Evolutionary conservation across 2,888 invertebrate genomes (phyloP).

Genomic region (Tetanocera ferruginea): DNA sequence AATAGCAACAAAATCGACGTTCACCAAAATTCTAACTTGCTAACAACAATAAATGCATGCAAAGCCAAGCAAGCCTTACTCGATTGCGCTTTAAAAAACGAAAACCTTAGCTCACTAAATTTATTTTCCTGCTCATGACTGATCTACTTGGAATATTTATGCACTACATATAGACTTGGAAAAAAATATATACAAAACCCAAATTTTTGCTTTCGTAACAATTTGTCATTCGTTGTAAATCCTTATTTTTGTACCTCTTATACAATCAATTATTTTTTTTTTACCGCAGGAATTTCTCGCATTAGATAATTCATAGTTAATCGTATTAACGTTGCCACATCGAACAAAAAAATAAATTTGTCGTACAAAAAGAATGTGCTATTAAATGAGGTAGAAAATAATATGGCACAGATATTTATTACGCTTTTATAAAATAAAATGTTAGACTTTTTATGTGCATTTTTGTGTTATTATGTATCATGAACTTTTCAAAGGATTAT

Average conservation of each 20-base stretch:
- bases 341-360: not conserved
- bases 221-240: not conserved
- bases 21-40: too few relatives aligned
- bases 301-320: conserved; percentile 29
- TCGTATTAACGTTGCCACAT: conserved; percentile 25
- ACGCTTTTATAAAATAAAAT: conserved; percentile 14
- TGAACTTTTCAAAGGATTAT: not conserved
- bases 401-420: conserved; percentile 15
- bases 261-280: not conserved
- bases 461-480: not conserved
- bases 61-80: too few relatives aligned
- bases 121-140: too few relatives aligned
- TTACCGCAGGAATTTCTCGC: not conserved
- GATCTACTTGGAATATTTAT: too few relatives aligned
- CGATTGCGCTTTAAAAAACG: too few relatives aligned
- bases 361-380: conserved; percentile 3
- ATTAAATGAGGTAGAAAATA: conserved; percentile 31
- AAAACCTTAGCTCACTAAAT: too few relatives aligned
- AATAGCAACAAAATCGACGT: too few relatives aligned
- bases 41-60: too few relatives aligned
- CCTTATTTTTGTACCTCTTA: not conserved
- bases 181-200: too few relatives aligned
- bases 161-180: too few relatives aligned
- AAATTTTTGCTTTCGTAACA: too few relatives aligned
- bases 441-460: not conserved